Percentiles rank a stretch among this genome's conserved stretches.
Evolutionary conservation across 2,888 invertebrate genomes (phyloP).

Genomic region (Prosapia bicincta): DNA sequence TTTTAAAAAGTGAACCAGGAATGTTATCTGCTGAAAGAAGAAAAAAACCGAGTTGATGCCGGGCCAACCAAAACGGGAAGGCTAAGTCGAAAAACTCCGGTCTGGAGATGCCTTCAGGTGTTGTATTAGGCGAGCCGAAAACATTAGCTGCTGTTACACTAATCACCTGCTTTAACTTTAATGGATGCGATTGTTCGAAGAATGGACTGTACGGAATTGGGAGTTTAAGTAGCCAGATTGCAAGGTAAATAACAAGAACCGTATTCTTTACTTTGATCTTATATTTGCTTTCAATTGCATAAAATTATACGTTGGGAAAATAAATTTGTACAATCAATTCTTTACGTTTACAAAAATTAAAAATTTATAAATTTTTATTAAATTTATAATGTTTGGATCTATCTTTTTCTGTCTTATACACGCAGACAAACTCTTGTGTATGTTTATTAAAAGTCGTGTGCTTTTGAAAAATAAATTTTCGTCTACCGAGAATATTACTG

Average conservation of each 20-base stretch:
- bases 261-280: too few species aligned
- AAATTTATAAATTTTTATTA: too few species aligned
- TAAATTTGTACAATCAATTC: too few species aligned
- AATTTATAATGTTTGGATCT: too few species aligned
- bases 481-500: too few species aligned
- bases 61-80: slow-evolving; percentile 24
- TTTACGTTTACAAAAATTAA: too few species aligned
- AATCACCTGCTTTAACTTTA: background rate
- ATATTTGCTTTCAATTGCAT: too few species aligned
- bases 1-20: slow-evolving; percentile 37
- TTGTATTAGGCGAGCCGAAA: slow-evolving; percentile 24
- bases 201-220: background rate
- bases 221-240: background rate
- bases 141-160: slow-evolving; percentile 18
- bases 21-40: slow-evolving; percentile 31
- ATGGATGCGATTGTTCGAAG: background rate
- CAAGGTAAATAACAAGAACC: background rate
- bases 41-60: slow-evolving; percentile 10
- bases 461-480: too few species aligned
- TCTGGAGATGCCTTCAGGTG: background rate
- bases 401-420: too few species aligned
- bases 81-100: slow-evolving; percentile 8
- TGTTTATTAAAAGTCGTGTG: too few species aligned
- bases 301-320: too few species aligned
- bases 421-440: too few species aligned